Base-by-base conservation (phyloP, 2,888 invertebrate species). In the Apodemia zela region DNA sequence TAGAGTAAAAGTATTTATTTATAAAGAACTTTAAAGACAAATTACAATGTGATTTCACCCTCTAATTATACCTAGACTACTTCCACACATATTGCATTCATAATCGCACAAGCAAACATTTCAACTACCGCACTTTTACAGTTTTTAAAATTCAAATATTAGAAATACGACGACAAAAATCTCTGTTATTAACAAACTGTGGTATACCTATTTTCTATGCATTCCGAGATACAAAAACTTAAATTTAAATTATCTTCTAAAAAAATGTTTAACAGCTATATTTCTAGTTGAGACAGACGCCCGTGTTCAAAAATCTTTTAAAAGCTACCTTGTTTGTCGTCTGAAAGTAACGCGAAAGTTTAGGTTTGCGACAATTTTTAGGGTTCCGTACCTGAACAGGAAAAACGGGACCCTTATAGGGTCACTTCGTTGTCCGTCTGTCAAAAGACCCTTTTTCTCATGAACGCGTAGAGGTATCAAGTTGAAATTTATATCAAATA, bases 1-100 rank as follows among this genome's bases (percentile, higher is more conserved):
- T 73, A 79, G 74, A 78, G 66, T 66, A 61, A 62, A 63, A 60
- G 63, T 63, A 61, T 67, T 66, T 67, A 64, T 66, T 65, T 59
- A 62, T 59, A 62, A 63, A 57, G 61, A 58, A 49, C 54, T 65
- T 66, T 54, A 11, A 59, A 49, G 59, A 66, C 64, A 67, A 54
- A 66, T 66, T 67, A 67, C 67, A 67, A 61, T 62, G 59, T 66
- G 59, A 62, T 64, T 66, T 47, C 18, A 61, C 29, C 62, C 57
- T 47, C 64, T 54, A 54, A 54, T 21, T 25, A 54, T 54, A 21
- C 54, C 54, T 54, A 54, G 18, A 54, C 60, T 45, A 21, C 21
- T 45, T 45, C 2, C 60, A 60, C 60, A 21, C 45, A 42, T 21
- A 42, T 60, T 60, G 15, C 60, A 54, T 60, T 60, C 18, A 60